These are phyloP conservation scores for Xyliphius kryptos DNA, from an alignment of 2,113 vertebrate species.

Conservation along the genomic window DNA sequence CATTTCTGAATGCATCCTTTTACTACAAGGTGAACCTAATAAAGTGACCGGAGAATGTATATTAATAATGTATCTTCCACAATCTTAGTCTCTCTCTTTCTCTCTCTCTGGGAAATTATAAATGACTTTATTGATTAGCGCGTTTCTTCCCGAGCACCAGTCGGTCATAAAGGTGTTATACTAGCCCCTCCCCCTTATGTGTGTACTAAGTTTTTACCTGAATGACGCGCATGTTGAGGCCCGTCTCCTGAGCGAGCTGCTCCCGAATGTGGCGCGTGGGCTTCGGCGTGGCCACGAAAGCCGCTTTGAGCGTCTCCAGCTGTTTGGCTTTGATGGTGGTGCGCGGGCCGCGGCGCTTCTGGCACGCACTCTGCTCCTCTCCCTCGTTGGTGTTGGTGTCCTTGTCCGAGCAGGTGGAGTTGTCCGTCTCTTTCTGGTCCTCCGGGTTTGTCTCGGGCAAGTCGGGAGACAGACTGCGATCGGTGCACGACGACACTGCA, in stretches of 20 bases:
- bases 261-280: slow-evolving; percentile 94
- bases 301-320: slow-evolving; percentile 94
- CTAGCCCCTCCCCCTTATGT: no score
- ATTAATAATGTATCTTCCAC: no score
- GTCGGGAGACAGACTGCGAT: slow-evolving; percentile 96
- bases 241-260: slow-evolving; percentile 94
- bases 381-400: slow-evolving; percentile 94
- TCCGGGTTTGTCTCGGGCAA: slow-evolving; percentile 86
- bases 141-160: no score
- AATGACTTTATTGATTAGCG: no score
- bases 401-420: slow-evolving; percentile 95
- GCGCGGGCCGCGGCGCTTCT: slow-evolving; percentile 86
- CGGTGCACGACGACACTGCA: slow-evolving; percentile 94
- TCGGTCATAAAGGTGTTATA: no score
- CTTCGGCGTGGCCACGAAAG: slow-evolving; percentile 93
- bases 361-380: slow-evolving; percentile 89
- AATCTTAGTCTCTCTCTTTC: no score
- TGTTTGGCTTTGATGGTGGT: slow-evolving; percentile 99
- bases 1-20: no score
- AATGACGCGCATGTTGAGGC: slow-evolving; percentile 95
- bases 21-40: no score
- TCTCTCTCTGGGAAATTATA: no score
- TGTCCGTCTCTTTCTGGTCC: slow-evolving; percentile 94
- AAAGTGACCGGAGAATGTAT: no score
- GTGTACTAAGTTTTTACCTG: no score